Conservation (phyloP, 2,888 invertebrate genomes). For the Metallyticus violacea region DNA sequence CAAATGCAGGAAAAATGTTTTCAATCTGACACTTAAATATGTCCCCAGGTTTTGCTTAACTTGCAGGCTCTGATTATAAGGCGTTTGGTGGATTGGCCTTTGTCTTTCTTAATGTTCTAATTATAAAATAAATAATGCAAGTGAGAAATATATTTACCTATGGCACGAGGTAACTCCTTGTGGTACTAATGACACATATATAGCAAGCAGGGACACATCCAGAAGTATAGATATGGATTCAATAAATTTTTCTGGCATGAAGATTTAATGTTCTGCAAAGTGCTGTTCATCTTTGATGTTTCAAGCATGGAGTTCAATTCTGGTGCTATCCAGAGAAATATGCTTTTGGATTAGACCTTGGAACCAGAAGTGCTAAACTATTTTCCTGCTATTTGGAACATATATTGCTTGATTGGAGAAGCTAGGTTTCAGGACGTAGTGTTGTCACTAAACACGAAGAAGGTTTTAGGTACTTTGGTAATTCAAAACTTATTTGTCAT, state of each 20-base stretch:
- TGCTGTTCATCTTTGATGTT: neutral
- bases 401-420: neutral
- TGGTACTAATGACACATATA: slow-evolving; percentile 3
- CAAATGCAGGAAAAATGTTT: too few species aligned
- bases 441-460: neutral
- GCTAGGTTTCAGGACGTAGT: neutral
- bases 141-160: neutral
- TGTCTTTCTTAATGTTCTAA: too few species aligned
- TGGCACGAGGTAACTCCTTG: neutral
- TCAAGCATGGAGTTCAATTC: neutral
- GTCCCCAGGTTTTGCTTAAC: too few species aligned
- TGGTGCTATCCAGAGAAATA: neutral
- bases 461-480: neutral
- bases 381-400: neutral
- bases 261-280: neutral
- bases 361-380: neutral
- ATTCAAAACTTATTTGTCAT: neutral
- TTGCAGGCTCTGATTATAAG: too few species aligned
- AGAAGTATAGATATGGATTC: neutral
- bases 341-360: neutral
- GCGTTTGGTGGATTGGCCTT: too few species aligned
- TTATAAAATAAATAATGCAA: too few species aligned
- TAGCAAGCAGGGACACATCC: neutral
- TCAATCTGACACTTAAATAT: too few species aligned
- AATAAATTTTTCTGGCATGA: neutral